phyloP scores from a whole-genome alignment of 2,113 vertebrate genomes.

The Sitta europaea region DNA sequence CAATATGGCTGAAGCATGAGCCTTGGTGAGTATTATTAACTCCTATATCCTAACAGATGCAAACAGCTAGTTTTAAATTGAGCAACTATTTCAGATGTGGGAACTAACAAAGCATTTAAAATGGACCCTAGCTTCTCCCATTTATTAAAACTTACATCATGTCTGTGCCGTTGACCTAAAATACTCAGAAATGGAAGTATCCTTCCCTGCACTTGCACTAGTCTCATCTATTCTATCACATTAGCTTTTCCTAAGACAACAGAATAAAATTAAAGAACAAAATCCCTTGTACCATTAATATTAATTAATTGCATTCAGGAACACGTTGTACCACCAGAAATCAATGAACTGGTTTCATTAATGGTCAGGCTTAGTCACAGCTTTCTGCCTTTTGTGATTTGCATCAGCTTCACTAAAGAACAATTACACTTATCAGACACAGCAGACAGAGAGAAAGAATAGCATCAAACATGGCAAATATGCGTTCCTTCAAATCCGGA shows the following conservation, averaged over 20 bases:
- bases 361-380: not conserved
- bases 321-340: not conserved
- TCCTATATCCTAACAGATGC: not conserved
- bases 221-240: not conserved
- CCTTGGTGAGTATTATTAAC: not conserved
- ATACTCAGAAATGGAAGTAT: not conserved
- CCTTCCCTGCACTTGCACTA: not conserved
- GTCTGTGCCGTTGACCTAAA: not conserved
- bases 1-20: not conserved
- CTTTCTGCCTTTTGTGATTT: not conserved
- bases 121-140: not conserved
- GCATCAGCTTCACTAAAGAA: not conserved
- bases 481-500: not conserved
- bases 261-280: constrained; percentile 6
- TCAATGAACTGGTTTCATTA: not conserved
- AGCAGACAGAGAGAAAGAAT: not conserved
- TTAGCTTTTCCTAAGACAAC: not conserved
- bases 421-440: not conserved
- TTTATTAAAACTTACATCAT: not conserved
- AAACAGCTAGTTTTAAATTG: not conserved
- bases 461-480: not conserved
- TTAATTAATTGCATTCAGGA: constrained; percentile 17
- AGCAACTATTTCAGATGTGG: not conserved
- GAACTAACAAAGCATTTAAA: not conserved
- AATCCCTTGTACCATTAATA: not conserved